These are phyloP conservation scores for Tachina fera DNA, from an alignment of 2,888 invertebrate genomes.

Conservation along the genomic window DNA sequence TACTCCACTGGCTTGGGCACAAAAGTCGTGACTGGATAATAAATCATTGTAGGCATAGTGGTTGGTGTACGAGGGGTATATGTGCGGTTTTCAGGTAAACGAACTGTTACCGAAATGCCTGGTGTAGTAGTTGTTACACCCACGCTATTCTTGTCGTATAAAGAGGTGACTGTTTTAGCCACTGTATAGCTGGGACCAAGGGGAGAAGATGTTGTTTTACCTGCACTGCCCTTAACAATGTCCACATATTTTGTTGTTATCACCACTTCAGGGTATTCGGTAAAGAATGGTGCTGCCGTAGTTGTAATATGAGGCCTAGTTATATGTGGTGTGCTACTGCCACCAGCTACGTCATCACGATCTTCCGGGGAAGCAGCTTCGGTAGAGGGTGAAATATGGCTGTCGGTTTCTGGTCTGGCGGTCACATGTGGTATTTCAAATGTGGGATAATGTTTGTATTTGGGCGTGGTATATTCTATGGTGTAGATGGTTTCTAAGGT, in stretches of 20 bases:
- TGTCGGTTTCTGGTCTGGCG: conserved; percentile 60
- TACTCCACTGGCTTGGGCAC: conserved; percentile 48
- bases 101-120: conserved; percentile 56
- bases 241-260: conserved; percentile 79
- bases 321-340: conserved; percentile 72
- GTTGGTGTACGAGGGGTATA: conserved; percentile 60
- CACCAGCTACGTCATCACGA: conserved; percentile 56
- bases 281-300: conserved; percentile 82
- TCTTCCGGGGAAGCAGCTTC: conserved; percentile 70
- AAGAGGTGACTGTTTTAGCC: conserved; percentile 71
- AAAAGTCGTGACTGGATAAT: conserved; percentile 69
- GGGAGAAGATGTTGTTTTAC: conserved; percentile 75
- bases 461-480: conserved; percentile 77
- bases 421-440: conserved; percentile 65
- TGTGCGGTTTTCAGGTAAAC: conserved; percentile 58
- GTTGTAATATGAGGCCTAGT: conserved; percentile 77
- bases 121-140: conserved; percentile 72
- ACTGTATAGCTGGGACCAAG: conserved; percentile 71
- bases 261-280: conserved; percentile 81
- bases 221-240: conserved; percentile 74
- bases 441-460: conserved; percentile 62
- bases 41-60: conserved; percentile 44
- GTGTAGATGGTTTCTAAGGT: conserved; percentile 78
- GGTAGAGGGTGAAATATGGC: conserved; percentile 65
- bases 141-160: conserved; percentile 73